Base-by-base conservation (phyloP, 2,113 vertebrate genomes). In the Dromiciops gliroides region DNA sequence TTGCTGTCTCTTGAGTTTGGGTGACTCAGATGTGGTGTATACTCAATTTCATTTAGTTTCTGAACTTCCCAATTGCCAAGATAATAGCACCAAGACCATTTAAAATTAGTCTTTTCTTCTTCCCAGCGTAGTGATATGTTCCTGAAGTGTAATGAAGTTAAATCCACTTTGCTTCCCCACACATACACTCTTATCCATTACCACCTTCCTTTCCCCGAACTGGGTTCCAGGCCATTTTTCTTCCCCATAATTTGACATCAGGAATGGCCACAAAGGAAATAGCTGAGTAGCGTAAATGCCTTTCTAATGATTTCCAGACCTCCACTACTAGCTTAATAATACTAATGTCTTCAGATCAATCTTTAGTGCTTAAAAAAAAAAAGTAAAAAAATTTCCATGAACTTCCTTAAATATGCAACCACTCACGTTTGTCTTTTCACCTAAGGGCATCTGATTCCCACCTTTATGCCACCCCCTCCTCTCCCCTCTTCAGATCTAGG, bases 191-290 rank as follows among this genome's bases (percentile, higher is more conserved):
- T 93, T 96, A 95, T 95, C 94, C 0, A 2, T 95, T 95, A 97
- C 97, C 91, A 89, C 96, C 51, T 92, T 96, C 51, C 93, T 96
- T 97, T 97, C 94, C 92, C 94, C 97, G 92, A 67, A 91, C 37
- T 51, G 25, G 31, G 49, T 92, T 97, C 93, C 67, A 60, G 92
- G 50, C 94, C 96, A 96, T 98, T 98, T 98, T 97, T 98, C 97
- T 97, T 94, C 95, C 93, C 90, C 48, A 8, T 98, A 98, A 98
- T 98, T 98, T 98, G 98, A 98, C 98, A 97, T 95, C 96, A 96
- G 89, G 95, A 98, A 97, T 91, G 67, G 56, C 95, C 94, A 96
- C 96, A 95, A 89, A 98, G 94, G 95, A 97, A 98, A 98, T 92
- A 98, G 94, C 96, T 95, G 95, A 98, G 92, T 94, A 93, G 95